Evolutionary conservation across 2,888 invertebrate species (phyloP).

Genomic region (Myathropa florea): DNA sequence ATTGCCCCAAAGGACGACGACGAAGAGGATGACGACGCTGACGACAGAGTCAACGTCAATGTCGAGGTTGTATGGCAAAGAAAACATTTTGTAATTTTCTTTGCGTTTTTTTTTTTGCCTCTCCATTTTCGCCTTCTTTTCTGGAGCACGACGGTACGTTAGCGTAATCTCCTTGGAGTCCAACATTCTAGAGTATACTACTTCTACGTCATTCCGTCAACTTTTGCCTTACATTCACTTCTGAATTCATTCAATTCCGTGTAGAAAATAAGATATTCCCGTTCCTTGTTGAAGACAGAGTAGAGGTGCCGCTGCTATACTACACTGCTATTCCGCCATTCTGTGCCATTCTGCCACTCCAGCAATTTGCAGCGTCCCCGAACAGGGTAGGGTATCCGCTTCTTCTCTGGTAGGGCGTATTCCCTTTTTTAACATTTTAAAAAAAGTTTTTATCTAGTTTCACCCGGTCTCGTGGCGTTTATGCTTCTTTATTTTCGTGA

Average conservation of each 20-base stretch:
- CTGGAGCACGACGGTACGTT: slow-evolving; percentile 30
- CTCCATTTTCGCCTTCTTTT: not conserved
- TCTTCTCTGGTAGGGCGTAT: slow-evolving; percentile 45
- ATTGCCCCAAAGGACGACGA: slow-evolving; percentile 48
- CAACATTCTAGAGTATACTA: not conserved
- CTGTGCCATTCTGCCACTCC: not conserved
- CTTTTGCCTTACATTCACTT: slow-evolving; percentile 35
- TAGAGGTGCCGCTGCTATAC: not conserved
- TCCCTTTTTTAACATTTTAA: slow-evolving; percentile 59
- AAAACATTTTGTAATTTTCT: slow-evolving; percentile 54
- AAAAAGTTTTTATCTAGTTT: slow-evolving; percentile 70
- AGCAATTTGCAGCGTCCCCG: not conserved
- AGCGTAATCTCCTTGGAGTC: slow-evolving; percentile 27
- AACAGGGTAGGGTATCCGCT: not conserved
- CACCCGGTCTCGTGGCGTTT: slow-evolving; percentile 60
- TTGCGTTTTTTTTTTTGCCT: slow-evolving; percentile 10
- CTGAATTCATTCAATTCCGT: slow-evolving; percentile 64
- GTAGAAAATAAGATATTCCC: slow-evolving; percentile 64
- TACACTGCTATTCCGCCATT: not conserved
- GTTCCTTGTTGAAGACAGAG: slow-evolving; percentile 28
- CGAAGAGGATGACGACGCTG: not conserved
- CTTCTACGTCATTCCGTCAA: slow-evolving; percentile 31
- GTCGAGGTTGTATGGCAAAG: slow-evolving; percentile 5
- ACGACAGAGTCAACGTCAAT: not conserved
- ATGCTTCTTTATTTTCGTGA: slow-evolving; percentile 58